Conservation (phyloP, 2,888 invertebrate species). For the Malthinus flaveolus region DNA sequence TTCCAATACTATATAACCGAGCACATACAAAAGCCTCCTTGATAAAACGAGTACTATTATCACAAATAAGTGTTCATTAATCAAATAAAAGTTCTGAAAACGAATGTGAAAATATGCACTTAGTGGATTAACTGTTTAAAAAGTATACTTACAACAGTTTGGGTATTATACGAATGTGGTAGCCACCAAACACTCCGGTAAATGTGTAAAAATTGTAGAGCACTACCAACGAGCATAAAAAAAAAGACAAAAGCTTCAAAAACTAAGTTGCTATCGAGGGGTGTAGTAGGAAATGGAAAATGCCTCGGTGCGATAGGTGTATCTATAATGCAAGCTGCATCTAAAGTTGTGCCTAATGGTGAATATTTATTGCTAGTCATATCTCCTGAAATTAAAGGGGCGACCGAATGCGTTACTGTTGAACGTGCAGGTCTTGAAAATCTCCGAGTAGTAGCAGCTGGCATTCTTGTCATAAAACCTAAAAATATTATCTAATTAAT, state of each 20-base stretch:
- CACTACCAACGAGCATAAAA: constrained; percentile 77
- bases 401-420: constrained; percentile 38
- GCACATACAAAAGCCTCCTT: constrained; percentile 72
- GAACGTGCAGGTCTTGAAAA: constrained; percentile 41
- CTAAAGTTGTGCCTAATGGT: constrained; percentile 41
- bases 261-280: constrained; percentile 76
- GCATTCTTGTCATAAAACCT: constrained; percentile 9
- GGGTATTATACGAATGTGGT: constrained; percentile 85
- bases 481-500: background rate
- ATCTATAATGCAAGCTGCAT: constrained; percentile 47
- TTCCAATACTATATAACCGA: constrained; percentile 45
- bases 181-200: constrained; percentile 98
- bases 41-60: constrained; percentile 83
- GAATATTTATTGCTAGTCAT: constrained; percentile 42
- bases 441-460: constrained; percentile 37
- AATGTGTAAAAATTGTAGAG: constrained; percentile 90
- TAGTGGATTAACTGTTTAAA: background rate
- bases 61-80: constrained; percentile 84
- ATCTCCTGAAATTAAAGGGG: constrained; percentile 43
- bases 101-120: background rate
- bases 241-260: constrained; percentile 87
- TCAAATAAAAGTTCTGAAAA: constrained; percentile 91
- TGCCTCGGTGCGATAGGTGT: constrained; percentile 71
- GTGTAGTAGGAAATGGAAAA: constrained; percentile 78
- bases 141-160: constrained; percentile 74